Evolutionary conservation across 2,888 invertebrate genomes (phyloP).

Genomic region (Lasioglossum marginatum): DNA sequence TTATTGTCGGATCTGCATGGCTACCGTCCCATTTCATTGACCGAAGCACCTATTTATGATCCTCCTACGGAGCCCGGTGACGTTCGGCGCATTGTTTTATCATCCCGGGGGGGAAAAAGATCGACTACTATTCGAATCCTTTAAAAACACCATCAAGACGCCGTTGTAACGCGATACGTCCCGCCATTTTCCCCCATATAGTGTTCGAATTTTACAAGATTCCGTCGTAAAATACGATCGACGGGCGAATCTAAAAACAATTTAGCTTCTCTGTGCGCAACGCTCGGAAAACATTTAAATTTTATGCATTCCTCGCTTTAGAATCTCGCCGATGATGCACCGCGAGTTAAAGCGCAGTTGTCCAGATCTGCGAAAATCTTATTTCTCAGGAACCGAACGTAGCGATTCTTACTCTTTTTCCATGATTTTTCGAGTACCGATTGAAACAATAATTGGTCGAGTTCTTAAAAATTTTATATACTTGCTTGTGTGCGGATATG

Average conservation of each 20-base stretch:
- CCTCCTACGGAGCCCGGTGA: conserved; percentile 9
- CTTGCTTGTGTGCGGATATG: too few relatives aligned
- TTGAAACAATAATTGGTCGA: too few relatives aligned
- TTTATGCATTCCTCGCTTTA: not conserved
- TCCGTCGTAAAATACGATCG: conserved; percentile 20
- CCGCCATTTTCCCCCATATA: not conserved
- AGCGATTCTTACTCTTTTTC: not conserved
- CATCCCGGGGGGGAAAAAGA: not conserved
- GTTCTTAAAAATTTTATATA: too few relatives aligned
- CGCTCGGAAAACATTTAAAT: not conserved
- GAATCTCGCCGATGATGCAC: not conserved
- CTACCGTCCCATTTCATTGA: conserved; percentile 40
- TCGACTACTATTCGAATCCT: conserved; percentile 6
- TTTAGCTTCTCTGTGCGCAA: not conserved
- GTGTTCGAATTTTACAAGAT: not conserved
- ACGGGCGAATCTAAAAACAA: not conserved
- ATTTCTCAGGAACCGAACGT: not conserved
- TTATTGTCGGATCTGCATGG: conserved; percentile 57
- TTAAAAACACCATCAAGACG: not conserved
- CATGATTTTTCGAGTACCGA: not conserved
- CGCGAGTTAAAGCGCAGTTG: not conserved
- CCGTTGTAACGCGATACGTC: not conserved
- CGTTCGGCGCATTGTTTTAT: conserved; percentile 38
- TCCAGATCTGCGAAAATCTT: not conserved
- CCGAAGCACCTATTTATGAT: conserved; percentile 48